Base-by-base conservation (phyloP, 2,888 invertebrate genomes). In the Nemurella pictetii region DNA sequence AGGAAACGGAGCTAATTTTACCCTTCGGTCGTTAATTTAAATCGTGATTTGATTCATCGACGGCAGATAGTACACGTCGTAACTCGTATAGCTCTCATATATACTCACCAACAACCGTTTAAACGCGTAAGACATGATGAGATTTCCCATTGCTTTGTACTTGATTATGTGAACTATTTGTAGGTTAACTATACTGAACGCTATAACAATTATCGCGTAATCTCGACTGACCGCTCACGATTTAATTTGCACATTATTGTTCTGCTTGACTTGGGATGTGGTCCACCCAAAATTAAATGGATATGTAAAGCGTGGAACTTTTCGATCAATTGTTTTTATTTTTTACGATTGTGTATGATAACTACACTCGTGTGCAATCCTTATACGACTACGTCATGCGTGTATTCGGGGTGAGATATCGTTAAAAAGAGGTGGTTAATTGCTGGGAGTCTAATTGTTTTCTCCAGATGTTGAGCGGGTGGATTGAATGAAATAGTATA, bases 401-500 rank as follows among this genome's bases (percentile, higher is more conserved):
- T 29, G 7, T 30, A 29, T 12, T 30, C 20, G 28, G n/a, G 28
- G 78, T 78, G 78, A 29, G 7, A 15, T 27, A 78, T 78, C 2
- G 20, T 20, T 15, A 55, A 55, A 12, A 55, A 55, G 9, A 55
- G 55, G 55, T 20, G 55, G 9, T 55, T 55, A 32, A 55, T 55
- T 1, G 55, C 20, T 20, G 20, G 12, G 55, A 55, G n/a, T 20
- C 55, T 55, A 55, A 55, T 55, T 55, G 55, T 55, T 55, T 55
- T 27, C 12, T 3, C 35, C 80, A 81, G 80, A 81, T 81, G 80
- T 81, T n/a, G 55, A 72, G 82, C 82, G 82, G 82, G 82, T 82
- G 82, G 82, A 72, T 15, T 29, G 20, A 78, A 30, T n/a, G 7
- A 78, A 29, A 29, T 30, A 30, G 20, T 55, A 55, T 55, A 55